phyloP scores from a whole-genome alignment of 2,113 vertebrate species.

The Pseudorhombus dupliciocellatus region DNA sequence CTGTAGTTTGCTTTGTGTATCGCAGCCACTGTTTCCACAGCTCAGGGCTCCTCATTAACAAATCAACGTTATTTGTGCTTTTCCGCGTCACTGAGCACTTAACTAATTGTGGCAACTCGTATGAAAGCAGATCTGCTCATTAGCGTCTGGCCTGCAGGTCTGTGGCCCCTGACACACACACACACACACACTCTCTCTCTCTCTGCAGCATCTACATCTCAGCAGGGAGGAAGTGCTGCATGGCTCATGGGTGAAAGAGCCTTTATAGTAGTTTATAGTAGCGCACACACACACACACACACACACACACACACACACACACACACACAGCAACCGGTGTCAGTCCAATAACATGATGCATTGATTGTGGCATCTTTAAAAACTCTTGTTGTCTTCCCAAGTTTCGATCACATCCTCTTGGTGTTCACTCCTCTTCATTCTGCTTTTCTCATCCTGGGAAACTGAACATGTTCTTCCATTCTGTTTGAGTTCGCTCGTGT shows the following conservation, averaged over 20 bases:
- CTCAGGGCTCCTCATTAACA: conserved; percentile 57
- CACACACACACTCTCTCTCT: conserved; percentile 24
- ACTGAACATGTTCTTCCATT: too few species aligned
- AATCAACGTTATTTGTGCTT: conserved; percentile 47
- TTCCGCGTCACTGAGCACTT: conserved; percentile 45
- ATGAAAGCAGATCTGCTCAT: conserved; percentile 58
- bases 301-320: neutral
- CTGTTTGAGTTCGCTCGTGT: too few species aligned
- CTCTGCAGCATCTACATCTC: conserved; percentile 48
- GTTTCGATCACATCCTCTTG: too few species aligned
- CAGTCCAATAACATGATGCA: too few species aligned
- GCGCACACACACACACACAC: neutral
- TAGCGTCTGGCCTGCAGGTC: conserved; percentile 32
- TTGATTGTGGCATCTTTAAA: too few species aligned
- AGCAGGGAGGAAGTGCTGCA: conserved; percentile 40
- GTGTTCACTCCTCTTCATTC: too few species aligned
- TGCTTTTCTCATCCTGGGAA: too few species aligned
- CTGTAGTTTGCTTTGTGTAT: conserved; percentile 5
- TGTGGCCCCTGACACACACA: conserved; percentile 30
- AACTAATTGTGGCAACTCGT: conserved; percentile 51
- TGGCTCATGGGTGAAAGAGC: neutral
- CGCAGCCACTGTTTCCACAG: conserved; percentile 2
- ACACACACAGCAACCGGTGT: too few species aligned
- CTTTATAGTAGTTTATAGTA: neutral
- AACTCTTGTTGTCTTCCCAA: too few species aligned